Conservation (phyloP, 2,888 invertebrate species). For the Agrochola lota region DNA sequence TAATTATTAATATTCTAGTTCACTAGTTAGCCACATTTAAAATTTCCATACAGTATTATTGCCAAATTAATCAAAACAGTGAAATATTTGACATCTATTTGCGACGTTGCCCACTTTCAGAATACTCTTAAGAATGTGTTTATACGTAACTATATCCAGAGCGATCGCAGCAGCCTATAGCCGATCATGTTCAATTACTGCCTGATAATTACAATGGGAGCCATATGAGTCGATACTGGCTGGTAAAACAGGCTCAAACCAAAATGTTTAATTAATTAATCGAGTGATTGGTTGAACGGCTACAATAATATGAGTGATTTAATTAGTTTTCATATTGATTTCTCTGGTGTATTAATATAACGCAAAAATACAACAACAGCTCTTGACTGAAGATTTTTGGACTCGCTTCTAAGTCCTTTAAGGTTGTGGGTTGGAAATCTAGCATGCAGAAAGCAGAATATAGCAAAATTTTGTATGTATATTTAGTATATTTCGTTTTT, state of each 20-base stretch:
- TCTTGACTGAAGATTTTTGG: neutral
- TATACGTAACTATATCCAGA: conserved; percentile 7
- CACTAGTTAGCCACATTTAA: no score
- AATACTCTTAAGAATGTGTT: conserved; percentile 6
- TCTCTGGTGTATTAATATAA: neutral
- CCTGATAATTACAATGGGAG: conserved; percentile 47
- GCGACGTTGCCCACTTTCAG: no score
- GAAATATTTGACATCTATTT: no score
- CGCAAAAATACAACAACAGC: neutral
- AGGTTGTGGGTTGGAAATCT: neutral
- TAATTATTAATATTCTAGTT: no score
- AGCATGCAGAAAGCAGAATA: neutral
- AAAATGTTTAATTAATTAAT: conserved; percentile 47
- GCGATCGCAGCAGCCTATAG: conserved; percentile 4
- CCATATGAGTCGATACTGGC: conserved; percentile 14
- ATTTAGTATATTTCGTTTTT: neutral
- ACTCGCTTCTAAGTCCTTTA: neutral
- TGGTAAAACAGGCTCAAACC: conserved; percentile 17
- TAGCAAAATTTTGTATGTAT: neutral
- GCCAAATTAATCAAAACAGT: no score
- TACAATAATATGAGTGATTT: conserved; percentile 14
- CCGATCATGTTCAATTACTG: conserved; percentile 57
- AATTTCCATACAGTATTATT: no score
- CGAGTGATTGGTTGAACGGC: conserved; percentile 24
- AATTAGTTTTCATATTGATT: neutral